A percentile compares a stretch with the other conserved stretches of the same genome.
Evolutionary conservation across 2,888 invertebrate genomes (phyloP).

Genomic region (Metalampra italica): DNA sequence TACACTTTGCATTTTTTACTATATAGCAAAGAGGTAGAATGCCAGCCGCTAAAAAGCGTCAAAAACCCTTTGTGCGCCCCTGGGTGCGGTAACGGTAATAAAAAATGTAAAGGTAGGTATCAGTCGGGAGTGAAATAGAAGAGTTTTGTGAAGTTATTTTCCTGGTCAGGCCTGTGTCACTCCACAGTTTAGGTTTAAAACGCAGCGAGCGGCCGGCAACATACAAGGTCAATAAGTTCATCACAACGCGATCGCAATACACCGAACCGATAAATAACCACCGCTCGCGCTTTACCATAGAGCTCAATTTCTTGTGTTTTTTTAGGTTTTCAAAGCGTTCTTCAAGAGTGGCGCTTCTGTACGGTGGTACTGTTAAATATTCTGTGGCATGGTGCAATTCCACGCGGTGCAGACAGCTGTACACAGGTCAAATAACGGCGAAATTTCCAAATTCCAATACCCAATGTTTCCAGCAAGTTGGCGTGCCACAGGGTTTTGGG

Average conservation of each 20-base stretch:
- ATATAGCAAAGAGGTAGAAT: background rate
- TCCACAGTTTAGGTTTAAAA: too few species aligned
- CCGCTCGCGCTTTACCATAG: too few species aligned
- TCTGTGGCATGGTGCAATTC: background rate
- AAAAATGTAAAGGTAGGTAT: background rate
- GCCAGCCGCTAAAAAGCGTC: background rate
- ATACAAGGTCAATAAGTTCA: too few species aligned
- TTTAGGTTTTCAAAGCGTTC: too few species aligned
- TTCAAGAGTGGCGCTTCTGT: too few species aligned
- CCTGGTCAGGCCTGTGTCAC: too few species aligned
- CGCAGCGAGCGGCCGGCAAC: too few species aligned
- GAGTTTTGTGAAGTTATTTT: background rate
- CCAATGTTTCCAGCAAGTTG: constrained; percentile 36
- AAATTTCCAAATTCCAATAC: constrained; percentile 57
- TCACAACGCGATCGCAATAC: too few species aligned
- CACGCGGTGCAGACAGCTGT: constrained; percentile 11
- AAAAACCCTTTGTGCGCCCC: background rate
- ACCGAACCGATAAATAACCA: too few species aligned
- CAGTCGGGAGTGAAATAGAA: background rate
- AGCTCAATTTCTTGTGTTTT: too few species aligned
- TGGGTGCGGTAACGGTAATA: background rate
- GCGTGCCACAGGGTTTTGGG: constrained; percentile 63
- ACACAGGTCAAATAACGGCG: constrained; percentile 34
- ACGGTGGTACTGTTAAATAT: too few species aligned
- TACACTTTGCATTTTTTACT: background rate